Evolutionary conservation across 1,140 invertebrate species (phyloP).

Genomic region (Zaprionus taronus): DNA sequence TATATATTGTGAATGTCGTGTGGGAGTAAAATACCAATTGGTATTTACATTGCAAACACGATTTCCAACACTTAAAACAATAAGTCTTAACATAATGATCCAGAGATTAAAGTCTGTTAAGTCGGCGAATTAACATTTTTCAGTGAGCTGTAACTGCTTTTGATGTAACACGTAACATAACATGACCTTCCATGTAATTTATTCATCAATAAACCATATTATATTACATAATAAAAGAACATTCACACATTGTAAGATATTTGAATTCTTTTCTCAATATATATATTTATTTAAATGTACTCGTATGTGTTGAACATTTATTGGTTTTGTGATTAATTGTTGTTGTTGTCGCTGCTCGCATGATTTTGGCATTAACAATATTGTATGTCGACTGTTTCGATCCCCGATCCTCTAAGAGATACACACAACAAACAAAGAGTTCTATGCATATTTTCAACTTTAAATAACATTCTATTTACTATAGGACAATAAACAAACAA

Average conservation of each 20-base stretch:
- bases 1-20: too few relatives aligned
- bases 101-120: too few relatives aligned
- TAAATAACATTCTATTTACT: conserved; percentile 76
- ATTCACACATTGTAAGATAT: conserved; percentile 53
- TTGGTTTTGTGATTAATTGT: conserved; percentile 44
- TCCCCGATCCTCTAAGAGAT: conserved; percentile 18
- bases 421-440: conserved; percentile 61
- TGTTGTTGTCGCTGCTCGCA: conserved; percentile 56
- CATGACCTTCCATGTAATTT: neutral
- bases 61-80: too few relatives aligned
- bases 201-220: neutral
- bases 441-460: conserved; percentile 63
- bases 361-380: conserved; percentile 55
- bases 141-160: neutral
- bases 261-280: conserved; percentile 25
- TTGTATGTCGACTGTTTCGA: conserved; percentile 6
- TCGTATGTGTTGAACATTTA: conserved; percentile 64
- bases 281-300: conserved; percentile 63
- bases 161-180: neutral
- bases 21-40: too few relatives aligned
- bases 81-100: too few relatives aligned
- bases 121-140: neutral
- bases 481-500: conserved; percentile 73
- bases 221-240: neutral
- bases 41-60: too few relatives aligned